phyloP scores from a whole-genome alignment of 2,113 vertebrate genomes.

The Colaptes auratus region DNA sequence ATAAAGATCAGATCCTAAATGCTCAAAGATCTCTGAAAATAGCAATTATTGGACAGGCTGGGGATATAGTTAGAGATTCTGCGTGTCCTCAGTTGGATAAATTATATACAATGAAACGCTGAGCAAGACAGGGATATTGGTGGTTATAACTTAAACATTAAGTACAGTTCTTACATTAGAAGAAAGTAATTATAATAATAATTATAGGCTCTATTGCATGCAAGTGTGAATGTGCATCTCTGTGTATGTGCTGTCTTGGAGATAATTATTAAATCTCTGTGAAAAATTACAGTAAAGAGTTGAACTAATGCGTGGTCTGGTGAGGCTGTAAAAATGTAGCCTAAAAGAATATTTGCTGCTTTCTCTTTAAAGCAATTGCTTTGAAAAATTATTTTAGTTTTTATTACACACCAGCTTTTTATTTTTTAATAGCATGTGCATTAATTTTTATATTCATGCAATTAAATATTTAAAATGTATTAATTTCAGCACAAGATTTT shows the following conservation, averaged over 20 bases:
- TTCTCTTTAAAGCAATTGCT: background rate
- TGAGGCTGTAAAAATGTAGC: background rate
- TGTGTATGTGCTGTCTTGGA: constrained; percentile 1
- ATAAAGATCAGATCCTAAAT: background rate
- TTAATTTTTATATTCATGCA: background rate
- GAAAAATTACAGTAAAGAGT: background rate
- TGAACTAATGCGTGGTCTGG: background rate
- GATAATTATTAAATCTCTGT: constrained; percentile 30
- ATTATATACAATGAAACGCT: background rate
- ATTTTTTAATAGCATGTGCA: background rate
- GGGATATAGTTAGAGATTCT: background rate
- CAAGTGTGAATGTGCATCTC: background rate
- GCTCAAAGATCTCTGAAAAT: background rate
- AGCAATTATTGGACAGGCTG: background rate
- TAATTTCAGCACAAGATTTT: background rate
- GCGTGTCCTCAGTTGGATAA: background rate
- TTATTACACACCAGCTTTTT: background rate
- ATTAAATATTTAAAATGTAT: background rate
- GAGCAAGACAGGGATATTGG: background rate
- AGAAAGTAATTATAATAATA: constrained; percentile 17
- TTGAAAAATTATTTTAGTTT: constrained; percentile 18
- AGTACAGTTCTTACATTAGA: background rate
- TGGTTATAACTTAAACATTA: constrained; percentile 29
- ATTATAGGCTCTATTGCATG: background rate
- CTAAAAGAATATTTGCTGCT: background rate